Evolutionary conservation across 2,888 invertebrate species (phyloP).

Genomic region (Eretmocerus hayati): DNA sequence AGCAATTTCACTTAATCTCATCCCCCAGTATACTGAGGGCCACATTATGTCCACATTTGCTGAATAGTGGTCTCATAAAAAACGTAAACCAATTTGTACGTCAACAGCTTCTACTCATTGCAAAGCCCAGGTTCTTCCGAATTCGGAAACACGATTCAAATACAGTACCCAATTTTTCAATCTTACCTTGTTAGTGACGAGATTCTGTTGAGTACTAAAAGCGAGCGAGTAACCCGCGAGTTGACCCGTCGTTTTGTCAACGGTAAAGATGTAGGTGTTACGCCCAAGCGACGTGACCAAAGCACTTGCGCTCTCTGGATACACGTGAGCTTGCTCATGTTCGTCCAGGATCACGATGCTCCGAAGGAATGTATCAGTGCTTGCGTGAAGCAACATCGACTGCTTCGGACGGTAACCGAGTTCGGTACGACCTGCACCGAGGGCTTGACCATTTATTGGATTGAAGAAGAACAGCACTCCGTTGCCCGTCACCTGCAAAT

Average conservation of each 20-base stretch:
- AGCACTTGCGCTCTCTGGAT: constrained; percentile 54
- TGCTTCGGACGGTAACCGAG: constrained; percentile 68
- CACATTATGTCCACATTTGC: too few species aligned
- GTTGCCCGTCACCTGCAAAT: constrained; percentile 59
- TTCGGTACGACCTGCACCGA: constrained; percentile 51
- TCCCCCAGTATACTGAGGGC: too few species aligned
- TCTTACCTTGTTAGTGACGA: constrained; percentile 50
- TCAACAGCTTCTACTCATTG: too few species aligned
- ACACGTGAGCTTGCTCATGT: constrained; percentile 59
- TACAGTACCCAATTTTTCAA: too few species aligned
- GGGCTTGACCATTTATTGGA: constrained; percentile 76
- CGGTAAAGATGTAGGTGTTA: constrained; percentile 59
- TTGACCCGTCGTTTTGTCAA: constrained; percentile 53
- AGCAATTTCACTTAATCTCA: too few species aligned
- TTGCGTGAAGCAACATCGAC: constrained; percentile 61
- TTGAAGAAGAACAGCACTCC: constrained; percentile 77
- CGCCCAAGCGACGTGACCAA: constrained; percentile 50
- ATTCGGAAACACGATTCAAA: too few species aligned
- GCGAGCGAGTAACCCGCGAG: constrained; percentile 58
- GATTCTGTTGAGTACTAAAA: constrained; percentile 49
- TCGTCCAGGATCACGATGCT: constrained; percentile 70
- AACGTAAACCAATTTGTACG: too few species aligned
- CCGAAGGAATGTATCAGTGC: constrained; percentile 68
- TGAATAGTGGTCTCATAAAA: too few species aligned
- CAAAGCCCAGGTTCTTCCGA: too few species aligned